These are phyloP conservation scores for Porites cylindrica DNA, from an alignment of 92 coral and sea anemone species.

Conservation along the genomic window DNA sequence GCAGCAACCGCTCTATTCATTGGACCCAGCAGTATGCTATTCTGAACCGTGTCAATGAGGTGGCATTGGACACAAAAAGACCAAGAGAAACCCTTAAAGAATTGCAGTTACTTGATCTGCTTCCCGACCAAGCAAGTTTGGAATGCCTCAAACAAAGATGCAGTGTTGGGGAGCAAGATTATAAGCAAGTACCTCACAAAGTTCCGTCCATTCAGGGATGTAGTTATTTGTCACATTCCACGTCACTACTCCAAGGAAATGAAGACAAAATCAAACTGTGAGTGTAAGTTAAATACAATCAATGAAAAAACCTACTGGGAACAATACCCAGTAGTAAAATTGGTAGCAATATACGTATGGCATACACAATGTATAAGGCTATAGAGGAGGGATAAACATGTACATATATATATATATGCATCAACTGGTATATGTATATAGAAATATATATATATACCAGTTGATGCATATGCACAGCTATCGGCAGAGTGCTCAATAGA, in stretches of 20 bases:
- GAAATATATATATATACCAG: not conserved
- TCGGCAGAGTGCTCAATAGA: no score
- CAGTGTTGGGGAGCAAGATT: conserved; percentile 56
- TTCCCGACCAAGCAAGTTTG: conserved; percentile 56
- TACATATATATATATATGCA: not conserved
- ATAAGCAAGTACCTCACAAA: conserved; percentile 41
- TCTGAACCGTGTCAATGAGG: conserved; percentile 16
- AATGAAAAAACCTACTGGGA: not conserved
- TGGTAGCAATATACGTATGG: conserved; percentile 10
- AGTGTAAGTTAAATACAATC: not conserved
- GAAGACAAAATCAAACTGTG: not conserved
- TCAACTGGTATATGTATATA: not conserved
- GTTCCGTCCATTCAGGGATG: conserved; percentile 34
- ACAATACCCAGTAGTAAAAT: not conserved
- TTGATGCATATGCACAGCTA: no score
- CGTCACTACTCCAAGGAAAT: conserved; percentile 42
- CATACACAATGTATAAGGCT: conserved; percentile 11
- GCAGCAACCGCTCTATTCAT: conserved; percentile 48
- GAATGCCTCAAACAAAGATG: conserved; percentile 43
- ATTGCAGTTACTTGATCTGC: conserved; percentile 57
- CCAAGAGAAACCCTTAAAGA: conserved; percentile 21
- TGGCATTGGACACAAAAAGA: conserved; percentile 15
- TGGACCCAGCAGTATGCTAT: conserved; percentile 74
- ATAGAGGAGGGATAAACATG: not conserved
- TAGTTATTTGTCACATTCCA: conserved; percentile 62